phyloP scores from a whole-genome alignment of 2,797 vertebrate species.

The Anguilla pacifica region DNA sequence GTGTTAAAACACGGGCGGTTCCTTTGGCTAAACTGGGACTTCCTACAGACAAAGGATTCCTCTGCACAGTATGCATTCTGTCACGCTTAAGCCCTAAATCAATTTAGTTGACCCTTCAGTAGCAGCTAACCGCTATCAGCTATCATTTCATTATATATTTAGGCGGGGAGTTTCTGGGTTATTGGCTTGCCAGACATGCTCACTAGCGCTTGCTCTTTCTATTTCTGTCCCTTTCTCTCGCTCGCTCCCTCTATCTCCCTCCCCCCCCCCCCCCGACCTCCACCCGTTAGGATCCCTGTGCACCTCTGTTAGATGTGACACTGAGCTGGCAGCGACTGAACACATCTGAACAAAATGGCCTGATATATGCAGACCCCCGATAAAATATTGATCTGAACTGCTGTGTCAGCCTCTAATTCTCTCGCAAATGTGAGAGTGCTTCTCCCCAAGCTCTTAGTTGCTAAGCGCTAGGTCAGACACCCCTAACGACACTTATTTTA shows the following conservation, averaged over 20 bases:
- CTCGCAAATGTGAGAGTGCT: background rate
- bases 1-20: background rate
- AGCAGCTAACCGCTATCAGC: background rate
- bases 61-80: background rate
- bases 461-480: background rate
- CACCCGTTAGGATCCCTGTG: background rate
- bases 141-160: slow-evolving; percentile 8
- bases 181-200: slow-evolving; percentile 2
- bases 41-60: background rate
- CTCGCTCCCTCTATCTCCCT: background rate
- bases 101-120: background rate
- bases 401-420: slow-evolving; percentile 7
- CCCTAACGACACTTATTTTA: background rate
- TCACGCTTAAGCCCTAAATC: background rate
- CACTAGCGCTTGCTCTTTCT: background rate
- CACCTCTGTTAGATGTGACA: background rate
- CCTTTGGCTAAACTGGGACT: background rate
- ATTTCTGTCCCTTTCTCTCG: background rate
- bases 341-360: slow-evolving; percentile 14
- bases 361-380: background rate
- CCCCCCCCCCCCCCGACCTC: background rate
- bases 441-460: background rate
- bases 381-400: slow-evolving; percentile 21
- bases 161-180: background rate
- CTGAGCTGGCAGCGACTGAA: background rate